phyloP scores from a whole-genome alignment of 2,888 invertebrate species.

The Oscheius sp. region DNA sequence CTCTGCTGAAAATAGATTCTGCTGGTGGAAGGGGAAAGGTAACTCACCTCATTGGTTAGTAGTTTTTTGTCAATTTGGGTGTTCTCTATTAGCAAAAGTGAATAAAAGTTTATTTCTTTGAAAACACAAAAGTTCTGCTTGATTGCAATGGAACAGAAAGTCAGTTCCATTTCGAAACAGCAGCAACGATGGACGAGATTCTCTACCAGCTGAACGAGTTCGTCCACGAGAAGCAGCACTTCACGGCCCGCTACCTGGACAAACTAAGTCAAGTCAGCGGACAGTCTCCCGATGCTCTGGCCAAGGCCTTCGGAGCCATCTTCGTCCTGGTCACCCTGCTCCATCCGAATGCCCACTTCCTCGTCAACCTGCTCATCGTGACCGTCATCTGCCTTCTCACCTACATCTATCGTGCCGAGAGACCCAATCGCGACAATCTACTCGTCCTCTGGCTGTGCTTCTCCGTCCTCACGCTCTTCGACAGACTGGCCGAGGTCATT shows the following conservation, averaged over 20 bases:
- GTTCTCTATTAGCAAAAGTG: too few relatives aligned
- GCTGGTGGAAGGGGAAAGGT: too few relatives aligned
- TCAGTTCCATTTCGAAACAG: too few relatives aligned
- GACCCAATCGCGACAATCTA: conserved; percentile 18
- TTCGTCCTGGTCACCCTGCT: not conserved
- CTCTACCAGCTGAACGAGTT: conserved; percentile 1
- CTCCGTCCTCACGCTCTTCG: conserved; percentile 41
- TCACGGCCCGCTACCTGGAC: conserved; percentile 8
- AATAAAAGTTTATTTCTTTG: too few relatives aligned
- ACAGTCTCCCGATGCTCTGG: not conserved
- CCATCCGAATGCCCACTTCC: not conserved
- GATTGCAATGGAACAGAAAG: too few relatives aligned
- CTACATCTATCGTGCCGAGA: conserved; percentile 16
- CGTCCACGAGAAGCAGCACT: conserved; percentile 21
- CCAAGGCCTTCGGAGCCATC: not conserved
- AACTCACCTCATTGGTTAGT: too few relatives aligned
- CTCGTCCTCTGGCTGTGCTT: conserved; percentile 33
- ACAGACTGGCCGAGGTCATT: conserved; percentile 40
- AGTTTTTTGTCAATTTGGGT: too few relatives aligned
- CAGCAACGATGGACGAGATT: not conserved
- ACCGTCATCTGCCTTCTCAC: not conserved
- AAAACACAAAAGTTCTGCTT: too few relatives aligned
- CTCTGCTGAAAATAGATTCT: too few relatives aligned
- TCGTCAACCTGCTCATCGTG: not conserved
- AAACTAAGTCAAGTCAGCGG: not conserved